Evolutionary conservation across 2,888 invertebrate genomes (phyloP).

Genomic region (Rhingia rostrata): DNA sequence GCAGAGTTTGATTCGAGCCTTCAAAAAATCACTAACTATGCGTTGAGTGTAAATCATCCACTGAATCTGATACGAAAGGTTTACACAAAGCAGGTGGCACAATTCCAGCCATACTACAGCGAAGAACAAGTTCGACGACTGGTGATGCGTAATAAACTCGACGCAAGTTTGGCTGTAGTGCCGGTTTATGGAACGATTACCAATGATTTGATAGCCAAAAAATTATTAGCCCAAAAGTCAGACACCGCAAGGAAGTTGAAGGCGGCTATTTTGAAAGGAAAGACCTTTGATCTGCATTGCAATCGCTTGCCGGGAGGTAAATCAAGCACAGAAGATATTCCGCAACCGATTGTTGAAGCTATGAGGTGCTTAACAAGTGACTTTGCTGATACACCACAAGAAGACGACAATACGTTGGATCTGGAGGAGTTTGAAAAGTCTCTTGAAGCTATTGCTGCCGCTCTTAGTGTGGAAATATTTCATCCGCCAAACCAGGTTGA

Average conservation of each 20-base stretch:
- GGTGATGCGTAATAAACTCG: slow-evolving; percentile 75
- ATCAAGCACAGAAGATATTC: background rate
- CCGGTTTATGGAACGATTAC: slow-evolving; percentile 79
- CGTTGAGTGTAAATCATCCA: slow-evolving; percentile 77
- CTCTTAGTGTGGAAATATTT: slow-evolving; percentile 10
- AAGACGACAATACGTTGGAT: slow-evolving; percentile 17
- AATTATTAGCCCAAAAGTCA: slow-evolving; percentile 77
- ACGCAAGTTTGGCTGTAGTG: slow-evolving; percentile 77
- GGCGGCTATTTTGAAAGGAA: slow-evolving; percentile 28
- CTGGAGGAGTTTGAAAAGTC: slow-evolving; percentile 37
- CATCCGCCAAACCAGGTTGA: slow-evolving; percentile 58
- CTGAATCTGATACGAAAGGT: slow-evolving; percentile 79
- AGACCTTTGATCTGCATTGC: slow-evolving; percentile 37
- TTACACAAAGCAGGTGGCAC: slow-evolving; percentile 79
- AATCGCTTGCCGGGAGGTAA: slow-evolving; percentile 44
- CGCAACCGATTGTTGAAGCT: slow-evolving; percentile 18
- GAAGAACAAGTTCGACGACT: slow-evolving; percentile 77
- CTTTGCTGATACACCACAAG: slow-evolving; percentile 1
- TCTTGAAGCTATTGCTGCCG: slow-evolving; percentile 16
- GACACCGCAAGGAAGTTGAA: slow-evolving; percentile 75
- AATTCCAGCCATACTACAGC: slow-evolving; percentile 79
- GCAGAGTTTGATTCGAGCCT: slow-evolving; percentile 73
- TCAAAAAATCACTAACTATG: slow-evolving; percentile 76
- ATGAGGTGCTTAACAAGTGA: slow-evolving; percentile 28
- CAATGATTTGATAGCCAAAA: slow-evolving; percentile 76